Base-by-base conservation (phyloP, 1,140 invertebrate genomes). In the Temnothorax longispinosus region DNA sequence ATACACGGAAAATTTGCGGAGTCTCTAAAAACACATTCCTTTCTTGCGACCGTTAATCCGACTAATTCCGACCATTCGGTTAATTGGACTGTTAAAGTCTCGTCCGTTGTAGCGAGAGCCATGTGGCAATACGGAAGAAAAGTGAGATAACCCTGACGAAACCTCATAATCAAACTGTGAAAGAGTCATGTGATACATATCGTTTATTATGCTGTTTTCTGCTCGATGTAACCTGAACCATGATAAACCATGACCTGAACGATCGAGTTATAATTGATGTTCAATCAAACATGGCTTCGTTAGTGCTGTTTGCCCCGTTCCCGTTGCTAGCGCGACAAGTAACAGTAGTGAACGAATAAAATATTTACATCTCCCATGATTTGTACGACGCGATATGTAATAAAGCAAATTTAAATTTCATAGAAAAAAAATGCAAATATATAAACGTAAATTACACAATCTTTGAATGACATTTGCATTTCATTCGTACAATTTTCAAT, bases 71-170 rank as follows among this genome's bases (percentile, higher is more conserved):
- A 35, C 35, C 50, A 21, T 56, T 32, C 41, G 18, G 69, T 88
- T 90, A 90, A 90, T 90, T 89, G 86, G 69, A 62, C 41, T 35
- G 44, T 85, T 87, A 74, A 89, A 89, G 72, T 71, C 32, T 13
- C 32, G 27, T 21, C 64, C 6, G 52, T 27, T 27, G 27, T 15
- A 15, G 0, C n/a, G 32, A 56, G 18, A n/a, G 35, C 4, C 2
- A 27, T 6, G 1, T 13, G 8, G 0, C 7, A 54, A 18, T 2
- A 8, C 11, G 18, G 15, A 21, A 47, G 38, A 8, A 21, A 47
- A 50, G 58, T 44, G 52, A 85, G 21, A 89, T 85, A 85, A 85
- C 54, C 8, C 13, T 27, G 27, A 27, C 27, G 1, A 27, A 27
- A 27, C 27, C 32, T 64, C 13, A 44, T 41, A 21, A 75, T 67